These are phyloP conservation scores for Laodelphax striatellus DNA, from an alignment of 1,140 invertebrate species.

Conservation along the genomic window DNA sequence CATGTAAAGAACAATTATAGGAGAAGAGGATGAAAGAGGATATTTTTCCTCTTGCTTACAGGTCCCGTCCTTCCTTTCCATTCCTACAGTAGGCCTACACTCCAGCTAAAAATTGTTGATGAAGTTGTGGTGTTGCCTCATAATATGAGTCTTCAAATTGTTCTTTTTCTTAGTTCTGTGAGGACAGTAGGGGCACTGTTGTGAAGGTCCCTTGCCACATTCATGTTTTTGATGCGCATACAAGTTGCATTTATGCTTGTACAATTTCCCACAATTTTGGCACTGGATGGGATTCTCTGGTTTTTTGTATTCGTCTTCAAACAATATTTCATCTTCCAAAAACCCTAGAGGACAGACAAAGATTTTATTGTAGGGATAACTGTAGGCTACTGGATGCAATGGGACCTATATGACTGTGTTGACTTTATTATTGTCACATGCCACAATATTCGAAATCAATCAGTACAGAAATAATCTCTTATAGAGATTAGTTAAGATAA, in stretches of 20 bases:
- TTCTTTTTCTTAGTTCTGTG: conserved; percentile 42
- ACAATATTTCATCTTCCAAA: background rate
- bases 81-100: no score
- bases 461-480: no score
- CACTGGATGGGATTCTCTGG: background rate
- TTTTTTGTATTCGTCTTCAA: background rate
- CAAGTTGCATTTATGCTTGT: conserved; percentile 15
- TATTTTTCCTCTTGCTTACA: no score
- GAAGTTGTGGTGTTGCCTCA: background rate
- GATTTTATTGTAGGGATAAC: background rate
- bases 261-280: conserved; percentile 14
- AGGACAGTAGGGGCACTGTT: conserved; percentile 28
- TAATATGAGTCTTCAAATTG: conserved; percentile 36
- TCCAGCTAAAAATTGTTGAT: no score
- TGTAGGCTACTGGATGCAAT: no score
- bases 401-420: no score
- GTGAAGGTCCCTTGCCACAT: conserved; percentile 36
- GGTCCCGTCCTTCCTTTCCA: no score
- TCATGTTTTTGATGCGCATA: conserved; percentile 37
- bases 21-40: no score
- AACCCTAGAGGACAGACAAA: background rate
- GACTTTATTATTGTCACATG: no score
- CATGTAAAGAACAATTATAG: no score
- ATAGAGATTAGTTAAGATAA: no score
- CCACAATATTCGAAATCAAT: no score